Percentiles rank a stretch among this genome's conserved stretches.
phyloP scores from a whole-genome alignment of 2,113 vertebrate species.

The Albula goreensis region DNA sequence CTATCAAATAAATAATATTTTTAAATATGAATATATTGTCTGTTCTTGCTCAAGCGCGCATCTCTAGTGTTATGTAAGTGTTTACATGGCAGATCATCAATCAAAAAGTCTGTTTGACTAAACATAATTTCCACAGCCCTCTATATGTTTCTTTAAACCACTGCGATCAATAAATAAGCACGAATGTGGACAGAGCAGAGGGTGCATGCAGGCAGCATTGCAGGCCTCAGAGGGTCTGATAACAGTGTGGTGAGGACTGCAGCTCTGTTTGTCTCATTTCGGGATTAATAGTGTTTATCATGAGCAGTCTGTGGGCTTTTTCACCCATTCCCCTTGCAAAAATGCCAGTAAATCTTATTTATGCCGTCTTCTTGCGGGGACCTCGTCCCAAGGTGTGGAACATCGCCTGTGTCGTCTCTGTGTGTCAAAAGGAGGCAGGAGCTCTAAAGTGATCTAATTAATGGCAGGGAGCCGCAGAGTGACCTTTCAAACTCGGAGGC shows the following conservation, averaged over 20 bases:
- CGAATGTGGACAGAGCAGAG: background rate
- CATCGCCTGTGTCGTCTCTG: conserved; percentile 46
- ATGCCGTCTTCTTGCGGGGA: conserved; percentile 39
- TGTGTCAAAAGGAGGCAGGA: conserved; percentile 40
- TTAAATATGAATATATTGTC: background rate
- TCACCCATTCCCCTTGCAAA: conserved; percentile 22
- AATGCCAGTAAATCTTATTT: conserved; percentile 49
- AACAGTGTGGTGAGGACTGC: conserved; percentile 30
- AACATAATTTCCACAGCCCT: background rate
- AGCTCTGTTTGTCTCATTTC: conserved; percentile 43
- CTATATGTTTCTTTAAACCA: conserved; percentile 13
- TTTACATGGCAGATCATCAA: conserved; percentile 8
- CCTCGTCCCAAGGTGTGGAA: conserved; percentile 54
- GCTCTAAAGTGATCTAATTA: conserved; percentile 58
- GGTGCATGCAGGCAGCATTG: background rate
- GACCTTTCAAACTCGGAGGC: conserved; percentile 58
- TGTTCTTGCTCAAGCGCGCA: background rate
- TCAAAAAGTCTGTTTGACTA: background rate
- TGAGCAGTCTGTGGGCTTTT: conserved; percentile 35
- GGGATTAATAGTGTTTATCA: conserved; percentile 38
- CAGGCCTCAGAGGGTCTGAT: background rate
- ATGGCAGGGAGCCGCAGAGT: conserved; percentile 56
- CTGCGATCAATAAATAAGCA: conserved; percentile 14
- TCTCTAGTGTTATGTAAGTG: background rate
- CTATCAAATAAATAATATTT: background rate